Percentiles rank a stretch among this genome's conserved stretches.
Conservation (phyloP, 2,888 invertebrate genomes). For the Limnephilus auricula region DNA sequence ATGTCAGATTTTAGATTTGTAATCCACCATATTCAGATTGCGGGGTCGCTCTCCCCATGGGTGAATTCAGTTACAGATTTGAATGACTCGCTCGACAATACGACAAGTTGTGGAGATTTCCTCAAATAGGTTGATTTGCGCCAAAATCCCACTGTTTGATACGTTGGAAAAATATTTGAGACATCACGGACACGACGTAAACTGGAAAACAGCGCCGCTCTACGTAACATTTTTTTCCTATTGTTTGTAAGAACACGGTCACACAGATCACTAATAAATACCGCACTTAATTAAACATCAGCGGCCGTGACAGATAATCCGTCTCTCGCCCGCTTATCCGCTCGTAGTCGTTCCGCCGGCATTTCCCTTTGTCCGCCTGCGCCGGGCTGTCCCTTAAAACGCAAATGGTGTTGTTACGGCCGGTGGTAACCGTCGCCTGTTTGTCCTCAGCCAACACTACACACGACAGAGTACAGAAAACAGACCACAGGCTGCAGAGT, state of each 20-base stretch:
- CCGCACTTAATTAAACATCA: slow-evolving; percentile 32
- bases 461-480: slow-evolving; percentile 5
- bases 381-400: slow-evolving; percentile 76
- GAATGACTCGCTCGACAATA: too few relatives aligned
- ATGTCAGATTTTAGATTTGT: too few relatives aligned
- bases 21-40: too few relatives aligned
- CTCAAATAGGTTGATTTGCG: too few relatives aligned
- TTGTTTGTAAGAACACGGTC: slow-evolving; percentile 9
- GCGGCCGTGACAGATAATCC: slow-evolving; percentile 44
- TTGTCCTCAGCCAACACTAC: slow-evolving; percentile 73
- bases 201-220: background rate
- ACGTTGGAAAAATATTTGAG: background rate
- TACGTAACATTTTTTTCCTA: background rate
- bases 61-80: too few relatives aligned
- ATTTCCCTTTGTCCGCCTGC: slow-evolving; percentile 56
- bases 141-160: too few relatives aligned
- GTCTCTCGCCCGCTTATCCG: slow-evolving; percentile 10
- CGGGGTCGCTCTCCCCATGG: too few relatives aligned
- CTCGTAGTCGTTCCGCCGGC: slow-evolving; percentile 32
- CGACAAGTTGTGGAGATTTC: too few relatives aligned
- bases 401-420: slow-evolving; percentile 77
- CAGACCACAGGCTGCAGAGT: background rate
- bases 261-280: background rate
- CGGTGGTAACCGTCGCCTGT: slow-evolving; percentile 70
- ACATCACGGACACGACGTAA: background rate